Conservation (phyloP, 2,113 vertebrate species). For the Sinosuthora webbiana region DNA sequence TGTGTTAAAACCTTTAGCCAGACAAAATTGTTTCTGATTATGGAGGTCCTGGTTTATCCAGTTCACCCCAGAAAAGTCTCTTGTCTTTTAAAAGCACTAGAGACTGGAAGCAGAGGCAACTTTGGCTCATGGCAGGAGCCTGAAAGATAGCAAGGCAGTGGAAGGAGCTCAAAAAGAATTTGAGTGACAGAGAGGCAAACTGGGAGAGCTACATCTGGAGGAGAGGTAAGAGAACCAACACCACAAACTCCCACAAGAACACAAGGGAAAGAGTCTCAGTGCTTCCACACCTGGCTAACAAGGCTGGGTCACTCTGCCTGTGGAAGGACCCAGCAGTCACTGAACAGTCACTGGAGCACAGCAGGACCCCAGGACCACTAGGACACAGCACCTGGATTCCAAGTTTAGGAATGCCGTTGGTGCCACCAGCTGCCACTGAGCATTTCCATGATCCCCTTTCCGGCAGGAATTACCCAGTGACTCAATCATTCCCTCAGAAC, state of each 20-base stretch:
- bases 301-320: neutral
- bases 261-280: too few species aligned
- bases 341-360: neutral
- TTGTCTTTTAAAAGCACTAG: neutral
- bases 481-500: neutral
- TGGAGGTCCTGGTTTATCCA: neutral
- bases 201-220: neutral
- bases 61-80: neutral
- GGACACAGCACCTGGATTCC: rapidly evolving
- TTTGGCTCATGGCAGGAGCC: neutral
- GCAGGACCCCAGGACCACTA: rapidly evolving
- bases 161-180: neutral
- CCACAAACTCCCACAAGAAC: too few species aligned
- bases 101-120: neutral
- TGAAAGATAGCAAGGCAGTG: neutral
- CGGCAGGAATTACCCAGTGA: neutral
- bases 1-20: neutral
- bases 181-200: neutral
- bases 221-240: neutral
- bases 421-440: neutral
- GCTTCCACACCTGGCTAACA: rapidly evolving
- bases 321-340: neutral
- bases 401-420: rapidly evolving
- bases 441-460: rapidly evolving
- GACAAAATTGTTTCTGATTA: neutral